Percentiles rank a stretch among this genome's conserved stretches.
Evolutionary conservation across 1,140 invertebrate species (phyloP).

Genomic region (Cyphomyrmex costatus): DNA sequence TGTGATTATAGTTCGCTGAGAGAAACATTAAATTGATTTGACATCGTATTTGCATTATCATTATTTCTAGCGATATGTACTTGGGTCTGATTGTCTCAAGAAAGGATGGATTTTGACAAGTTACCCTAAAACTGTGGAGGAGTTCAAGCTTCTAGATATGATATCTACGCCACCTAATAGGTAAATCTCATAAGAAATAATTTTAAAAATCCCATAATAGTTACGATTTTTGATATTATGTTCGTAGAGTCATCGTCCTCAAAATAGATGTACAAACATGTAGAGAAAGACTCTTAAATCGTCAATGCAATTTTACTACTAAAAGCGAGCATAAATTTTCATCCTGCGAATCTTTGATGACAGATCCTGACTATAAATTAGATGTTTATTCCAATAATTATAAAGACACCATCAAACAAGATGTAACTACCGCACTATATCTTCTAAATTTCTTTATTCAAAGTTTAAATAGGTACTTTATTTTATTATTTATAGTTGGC

Average conservation of each 20-base stretch:
- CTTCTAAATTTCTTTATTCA: not conserved
- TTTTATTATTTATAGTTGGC: not conserved
- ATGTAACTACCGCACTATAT: slow-evolving; percentile 60
- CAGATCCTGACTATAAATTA: slow-evolving; percentile 30
- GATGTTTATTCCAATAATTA: slow-evolving; percentile 67
- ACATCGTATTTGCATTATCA: not conserved
- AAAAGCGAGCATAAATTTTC: slow-evolving; percentile 63
- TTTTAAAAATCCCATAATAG: not conserved
- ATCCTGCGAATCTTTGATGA: not conserved
- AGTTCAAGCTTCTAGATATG: slow-evolving; percentile 88
- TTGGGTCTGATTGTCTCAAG: slow-evolving; percentile 86
- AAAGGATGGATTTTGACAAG: slow-evolving; percentile 89
- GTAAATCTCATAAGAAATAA: slow-evolving; percentile 75
- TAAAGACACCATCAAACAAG: slow-evolving; percentile 63
- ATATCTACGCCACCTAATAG: slow-evolving; percentile 89
- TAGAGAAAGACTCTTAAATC: slow-evolving; percentile 66
- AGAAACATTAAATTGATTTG: slow-evolving; percentile 8
- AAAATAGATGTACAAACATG: slow-evolving; percentile 61
- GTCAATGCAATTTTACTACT: slow-evolving; percentile 57
- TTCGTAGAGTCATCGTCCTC: slow-evolving; percentile 75
- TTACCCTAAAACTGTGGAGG: slow-evolving; percentile 87
- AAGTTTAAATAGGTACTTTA: not conserved
- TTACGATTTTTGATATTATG: not conserved
- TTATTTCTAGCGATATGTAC: slow-evolving; percentile 76
- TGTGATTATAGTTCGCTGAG: slow-evolving; percentile 55